Evolutionary conservation across 2,113 vertebrate species (phyloP).

Genomic region (Mormyrus lacerda): DNA sequence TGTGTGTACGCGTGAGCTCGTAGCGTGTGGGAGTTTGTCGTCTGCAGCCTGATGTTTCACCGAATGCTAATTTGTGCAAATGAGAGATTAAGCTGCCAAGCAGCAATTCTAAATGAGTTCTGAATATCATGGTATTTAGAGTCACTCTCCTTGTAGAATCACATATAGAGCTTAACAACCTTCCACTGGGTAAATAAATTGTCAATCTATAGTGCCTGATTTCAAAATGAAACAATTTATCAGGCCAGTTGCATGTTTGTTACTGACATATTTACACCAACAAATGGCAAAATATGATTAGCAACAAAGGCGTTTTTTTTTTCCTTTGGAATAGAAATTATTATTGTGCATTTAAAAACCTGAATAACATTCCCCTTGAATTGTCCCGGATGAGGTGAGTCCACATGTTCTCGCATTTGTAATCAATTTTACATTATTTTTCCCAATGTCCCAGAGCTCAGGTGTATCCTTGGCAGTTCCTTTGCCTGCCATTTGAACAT

Average conservation of each 20-base stretch:
- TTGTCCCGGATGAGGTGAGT: neutral
- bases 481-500: neutral
- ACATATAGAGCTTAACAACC: neutral
- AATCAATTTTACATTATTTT: neutral
- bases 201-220: neutral
- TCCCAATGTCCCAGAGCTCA: neutral
- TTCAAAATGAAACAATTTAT: neutral
- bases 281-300: neutral
- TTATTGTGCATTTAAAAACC: neutral
- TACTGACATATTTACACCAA: neutral
- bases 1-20: neutral
- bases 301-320: neutral
- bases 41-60: neutral
- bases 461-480: neutral
- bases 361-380: neutral
- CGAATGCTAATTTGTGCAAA: constrained; percentile 13
- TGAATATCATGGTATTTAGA: neutral
- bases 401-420: neutral
- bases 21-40: neutral
- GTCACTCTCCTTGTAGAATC: neutral
- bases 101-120: constrained; percentile 6
- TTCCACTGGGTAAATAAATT: neutral
- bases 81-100: constrained; percentile 14
- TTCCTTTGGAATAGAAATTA: neutral
- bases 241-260: neutral